These are phyloP conservation scores for Ormyrus pomaceus DNA, from an alignment of 2,888 invertebrate genomes.

Conservation along the genomic window DNA sequence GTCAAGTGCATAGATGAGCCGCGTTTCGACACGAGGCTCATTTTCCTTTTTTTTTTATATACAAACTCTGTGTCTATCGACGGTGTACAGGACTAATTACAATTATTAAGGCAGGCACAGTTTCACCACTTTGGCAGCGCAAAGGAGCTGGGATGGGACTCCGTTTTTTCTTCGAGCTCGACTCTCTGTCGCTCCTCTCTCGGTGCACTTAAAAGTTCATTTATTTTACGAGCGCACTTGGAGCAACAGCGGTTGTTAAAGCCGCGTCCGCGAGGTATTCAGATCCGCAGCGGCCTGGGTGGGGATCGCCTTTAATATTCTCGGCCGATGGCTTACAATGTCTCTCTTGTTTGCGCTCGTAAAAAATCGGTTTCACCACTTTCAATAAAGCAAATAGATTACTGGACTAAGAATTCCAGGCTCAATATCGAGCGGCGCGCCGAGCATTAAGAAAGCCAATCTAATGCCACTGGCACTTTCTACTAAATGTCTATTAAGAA, in stretches of 20 bases:
- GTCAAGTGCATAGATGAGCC: too few relatives aligned
- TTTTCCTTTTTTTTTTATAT: too few relatives aligned
- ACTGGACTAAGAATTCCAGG: slow-evolving; percentile 40
- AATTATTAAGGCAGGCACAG: neutral
- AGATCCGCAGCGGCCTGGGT: too few relatives aligned
- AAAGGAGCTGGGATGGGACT: neutral
- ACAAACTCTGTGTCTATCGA: too few relatives aligned
- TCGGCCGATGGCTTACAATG: slow-evolving; percentile 25
- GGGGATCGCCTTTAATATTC: neutral
- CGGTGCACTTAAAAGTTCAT: slow-evolving; percentile 26
- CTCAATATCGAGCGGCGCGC: slow-evolving; percentile 30
- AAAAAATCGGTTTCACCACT: slow-evolving; percentile 34
- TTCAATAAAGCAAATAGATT: slow-evolving; percentile 37
- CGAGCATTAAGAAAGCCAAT: slow-evolving; percentile 32
- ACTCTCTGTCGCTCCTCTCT: neutral
- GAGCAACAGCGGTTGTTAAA: neutral
- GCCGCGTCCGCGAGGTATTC: neutral
- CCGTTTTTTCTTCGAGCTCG: neutral
- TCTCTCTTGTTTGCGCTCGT: slow-evolving; percentile 19
- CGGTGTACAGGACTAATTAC: neutral
- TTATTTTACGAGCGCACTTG: slow-evolving; percentile 26
- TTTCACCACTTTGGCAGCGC: slow-evolving; percentile 6
- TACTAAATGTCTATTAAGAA: slow-evolving; percentile 45
- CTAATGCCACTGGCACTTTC: slow-evolving; percentile 40
- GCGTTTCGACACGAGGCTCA: too few relatives aligned